phyloP scores from a whole-genome alignment of 2,888 invertebrate genomes.

The Neria commutata region DNA sequence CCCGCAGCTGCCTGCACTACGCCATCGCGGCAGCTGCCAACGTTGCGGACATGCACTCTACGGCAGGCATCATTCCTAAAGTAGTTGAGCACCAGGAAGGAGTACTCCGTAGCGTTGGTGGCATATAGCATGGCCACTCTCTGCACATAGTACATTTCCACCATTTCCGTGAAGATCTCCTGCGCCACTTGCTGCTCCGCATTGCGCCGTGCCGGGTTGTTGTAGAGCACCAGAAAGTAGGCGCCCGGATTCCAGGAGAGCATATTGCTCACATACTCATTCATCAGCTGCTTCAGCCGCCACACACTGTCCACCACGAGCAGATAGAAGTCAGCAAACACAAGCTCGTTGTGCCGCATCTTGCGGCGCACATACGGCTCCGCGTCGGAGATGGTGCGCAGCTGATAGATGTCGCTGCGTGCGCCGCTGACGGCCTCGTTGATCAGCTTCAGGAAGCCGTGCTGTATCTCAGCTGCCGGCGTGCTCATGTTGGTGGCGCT shows the following conservation, averaged over 20 bases:
- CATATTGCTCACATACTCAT: conserved; percentile 40
- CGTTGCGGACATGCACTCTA: conserved; percentile 38
- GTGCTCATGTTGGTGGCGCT: conserved; percentile 51
- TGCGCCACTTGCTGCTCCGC: conserved; percentile 39
- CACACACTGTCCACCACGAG: conserved; percentile 49
- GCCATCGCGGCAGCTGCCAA: conserved; percentile 49
- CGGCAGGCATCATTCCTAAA: conserved; percentile 51
- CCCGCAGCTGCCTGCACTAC: conserved; percentile 34
- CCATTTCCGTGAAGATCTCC: conserved; percentile 46
- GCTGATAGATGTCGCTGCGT: conserved; percentile 38
- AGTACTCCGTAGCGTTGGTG: conserved; percentile 44
- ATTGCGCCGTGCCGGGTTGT: conserved; percentile 41
- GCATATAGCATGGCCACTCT: conserved; percentile 55
- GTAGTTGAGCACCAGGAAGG: conserved; percentile 53
- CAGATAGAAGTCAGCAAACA: conserved; percentile 53
- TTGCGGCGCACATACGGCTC: conserved; percentile 7
- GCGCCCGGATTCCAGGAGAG: conserved; percentile 60
- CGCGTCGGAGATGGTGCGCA: conserved; percentile 48
- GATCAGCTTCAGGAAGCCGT: conserved; percentile 46
- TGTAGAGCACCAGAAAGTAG: conserved; percentile 55
- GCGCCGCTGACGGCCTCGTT: conserved; percentile 43
- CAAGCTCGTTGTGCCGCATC: conserved; percentile 36
- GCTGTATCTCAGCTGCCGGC: conserved; percentile 58
- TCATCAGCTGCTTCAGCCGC: conserved; percentile 40
- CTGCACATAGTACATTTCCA: conserved; percentile 48